Percentiles rank a stretch among this genome's conserved stretches.
Evolutionary conservation across 2,888 invertebrate species (phyloP).

Genomic region (Aleiodes testaceus): DNA sequence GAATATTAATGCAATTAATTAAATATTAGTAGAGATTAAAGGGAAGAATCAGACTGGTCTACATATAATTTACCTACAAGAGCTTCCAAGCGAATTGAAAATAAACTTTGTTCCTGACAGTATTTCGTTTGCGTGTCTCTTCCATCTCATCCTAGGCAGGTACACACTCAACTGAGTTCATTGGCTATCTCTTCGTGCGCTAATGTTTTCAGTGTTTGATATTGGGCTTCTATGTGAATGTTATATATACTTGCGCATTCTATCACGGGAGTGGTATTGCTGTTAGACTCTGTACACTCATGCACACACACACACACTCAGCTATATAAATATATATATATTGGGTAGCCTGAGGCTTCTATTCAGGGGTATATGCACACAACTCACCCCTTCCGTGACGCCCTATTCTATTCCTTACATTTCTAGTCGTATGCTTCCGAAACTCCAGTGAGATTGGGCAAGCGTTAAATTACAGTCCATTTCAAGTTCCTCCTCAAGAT

Average conservation of each 20-base stretch:
- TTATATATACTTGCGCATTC: conserved; percentile 16
- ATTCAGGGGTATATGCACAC: neutral
- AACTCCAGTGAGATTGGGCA: conserved; percentile 1
- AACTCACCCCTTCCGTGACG: conserved; percentile 6
- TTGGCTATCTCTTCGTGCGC: neutral
- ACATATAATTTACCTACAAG: conserved; percentile 1
- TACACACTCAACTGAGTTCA: conserved; percentile 12
- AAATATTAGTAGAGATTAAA: neutral
- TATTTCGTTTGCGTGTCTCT: conserved; percentile 25
- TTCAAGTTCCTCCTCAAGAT: neutral
- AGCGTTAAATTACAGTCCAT: conserved; percentile 26
- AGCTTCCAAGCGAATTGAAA: conserved; percentile 52
- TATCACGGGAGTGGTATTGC: neutral
- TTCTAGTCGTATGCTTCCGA: neutral
- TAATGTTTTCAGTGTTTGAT: conserved; percentile 8
- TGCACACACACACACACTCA: neutral
- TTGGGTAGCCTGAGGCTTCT: conserved; percentile 11
- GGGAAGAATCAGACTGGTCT: neutral
- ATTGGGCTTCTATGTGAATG: conserved; percentile 6
- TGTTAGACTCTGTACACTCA: neutral
- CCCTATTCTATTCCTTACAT: neutral
- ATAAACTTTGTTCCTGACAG: conserved; percentile 51
- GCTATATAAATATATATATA: neutral
- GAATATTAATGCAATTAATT: no score
- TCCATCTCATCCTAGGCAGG: conserved; percentile 1